Percentiles rank a stretch among this genome's conserved stretches.
Evolutionary conservation across 2,888 invertebrate species (phyloP).

Genomic region (Eristalinus aeneus): DNA sequence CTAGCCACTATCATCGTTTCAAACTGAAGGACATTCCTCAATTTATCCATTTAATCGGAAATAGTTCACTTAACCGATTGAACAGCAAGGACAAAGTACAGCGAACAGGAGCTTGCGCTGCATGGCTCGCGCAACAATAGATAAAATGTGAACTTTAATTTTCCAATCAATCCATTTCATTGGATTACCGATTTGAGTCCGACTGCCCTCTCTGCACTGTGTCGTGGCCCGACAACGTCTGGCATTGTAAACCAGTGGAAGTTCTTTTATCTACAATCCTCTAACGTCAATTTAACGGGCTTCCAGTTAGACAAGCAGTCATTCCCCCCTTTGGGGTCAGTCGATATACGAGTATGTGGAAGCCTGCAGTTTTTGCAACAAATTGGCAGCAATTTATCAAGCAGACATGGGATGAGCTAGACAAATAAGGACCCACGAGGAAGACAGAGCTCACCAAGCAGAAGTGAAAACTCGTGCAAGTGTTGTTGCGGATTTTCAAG

Average conservation of each 20-base stretch:
- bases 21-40: not conserved
- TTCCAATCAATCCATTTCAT: not conserved
- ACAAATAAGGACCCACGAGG: not conserved
- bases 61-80: not conserved
- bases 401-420: not conserved
- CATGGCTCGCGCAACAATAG: not conserved
- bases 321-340: not conserved
- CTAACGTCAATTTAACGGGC: not conserved
- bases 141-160: not conserved
- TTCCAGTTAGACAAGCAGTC: not conserved
- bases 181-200: not conserved
- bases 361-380: not conserved
- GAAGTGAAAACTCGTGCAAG: not conserved
- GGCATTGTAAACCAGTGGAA: not conserved
- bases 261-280: not conserved
- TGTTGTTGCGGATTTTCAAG: not conserved
- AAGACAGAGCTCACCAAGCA: not conserved
- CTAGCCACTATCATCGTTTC: not conserved
- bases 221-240: not conserved
- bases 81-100: not conserved
- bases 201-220: not conserved
- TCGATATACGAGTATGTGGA: not conserved
- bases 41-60: not conserved
- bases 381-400: not conserved
- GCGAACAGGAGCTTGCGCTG: not conserved